Conservation (phyloP, 2,113 vertebrate species). For the Cacatua alba region DNA sequence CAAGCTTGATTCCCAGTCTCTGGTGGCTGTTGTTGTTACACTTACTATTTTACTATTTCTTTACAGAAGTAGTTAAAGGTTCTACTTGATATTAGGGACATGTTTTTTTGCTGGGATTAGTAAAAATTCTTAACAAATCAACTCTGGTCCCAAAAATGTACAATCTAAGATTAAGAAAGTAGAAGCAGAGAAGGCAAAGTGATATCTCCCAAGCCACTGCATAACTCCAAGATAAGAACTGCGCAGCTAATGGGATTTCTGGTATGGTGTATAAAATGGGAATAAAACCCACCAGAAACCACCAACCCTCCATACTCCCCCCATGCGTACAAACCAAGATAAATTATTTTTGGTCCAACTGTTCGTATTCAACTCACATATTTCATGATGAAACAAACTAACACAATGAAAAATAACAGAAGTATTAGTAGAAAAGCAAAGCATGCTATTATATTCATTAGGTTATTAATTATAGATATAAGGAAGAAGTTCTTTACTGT, state of each 20-base stretch:
- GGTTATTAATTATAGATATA: not conserved
- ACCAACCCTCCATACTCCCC: fast-evolving
- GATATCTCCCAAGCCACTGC: not conserved
- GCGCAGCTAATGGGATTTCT: not conserved
- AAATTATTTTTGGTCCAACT: not conserved
- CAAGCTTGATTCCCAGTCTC: not conserved
- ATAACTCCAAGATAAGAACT: not conserved
- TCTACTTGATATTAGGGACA: not conserved
- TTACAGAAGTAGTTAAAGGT: not conserved
- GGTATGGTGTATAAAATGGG: not conserved
- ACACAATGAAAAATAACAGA: not conserved
- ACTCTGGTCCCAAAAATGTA: not conserved
- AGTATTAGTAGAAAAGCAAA: not conserved
- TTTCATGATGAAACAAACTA: not conserved
- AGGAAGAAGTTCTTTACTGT: not conserved
- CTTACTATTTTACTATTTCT: not conserved
- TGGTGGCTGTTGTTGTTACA: not conserved
- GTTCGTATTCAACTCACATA: fast-evolving
- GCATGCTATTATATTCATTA: fast-evolving
- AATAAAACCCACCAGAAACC: fast-evolving
- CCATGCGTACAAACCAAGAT: not conserved
- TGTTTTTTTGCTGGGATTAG: not conserved
- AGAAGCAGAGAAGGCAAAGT: not conserved
- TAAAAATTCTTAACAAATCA: not conserved
- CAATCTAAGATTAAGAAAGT: not conserved